Conservation (phyloP, 1,140 invertebrate species). For the Hyles vespertilio region DNA sequence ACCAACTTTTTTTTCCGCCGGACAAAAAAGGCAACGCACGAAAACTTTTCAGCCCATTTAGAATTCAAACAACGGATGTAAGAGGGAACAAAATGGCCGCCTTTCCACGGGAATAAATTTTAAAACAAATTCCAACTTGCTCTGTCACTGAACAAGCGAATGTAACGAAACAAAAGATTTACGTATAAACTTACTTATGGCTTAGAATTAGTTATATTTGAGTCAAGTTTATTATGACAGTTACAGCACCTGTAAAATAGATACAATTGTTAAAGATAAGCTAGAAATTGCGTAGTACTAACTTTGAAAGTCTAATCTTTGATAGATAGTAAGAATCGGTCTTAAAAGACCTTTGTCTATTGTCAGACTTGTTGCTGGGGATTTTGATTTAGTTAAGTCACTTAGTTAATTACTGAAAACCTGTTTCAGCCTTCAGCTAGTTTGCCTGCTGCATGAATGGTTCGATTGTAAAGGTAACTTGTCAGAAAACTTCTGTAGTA, state of each 20-base stretch:
- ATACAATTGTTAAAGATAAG: no score
- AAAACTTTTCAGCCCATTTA: constrained; percentile 37
- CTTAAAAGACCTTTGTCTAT: no score
- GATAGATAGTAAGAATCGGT: no score
- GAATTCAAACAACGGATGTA: constrained; percentile 59
- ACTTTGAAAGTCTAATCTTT: no score
- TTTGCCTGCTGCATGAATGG: no score
- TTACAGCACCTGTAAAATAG: background rate
- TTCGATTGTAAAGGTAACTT: no score
- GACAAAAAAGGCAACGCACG: constrained; percentile 17
- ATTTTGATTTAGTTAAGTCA: no score
- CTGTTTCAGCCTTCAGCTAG: no score
- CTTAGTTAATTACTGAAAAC: no score
- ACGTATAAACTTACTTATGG: constrained; percentile 40
- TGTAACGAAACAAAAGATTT: constrained; percentile 50
- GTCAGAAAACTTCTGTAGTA: no score
- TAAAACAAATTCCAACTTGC: constrained; percentile 55
- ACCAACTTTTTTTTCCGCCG: constrained; percentile 20
- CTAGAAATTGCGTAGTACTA: no score
- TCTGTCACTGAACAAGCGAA: constrained; percentile 43
- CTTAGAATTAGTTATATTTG: constrained; percentile 42
- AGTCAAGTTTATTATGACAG: background rate
- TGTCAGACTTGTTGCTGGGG: no score
- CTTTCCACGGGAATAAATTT: constrained; percentile 51
- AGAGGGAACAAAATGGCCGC: constrained; percentile 46